A percentile compares a stretch with the other conserved stretches of the same genome.
Conservation (phyloP, 2,113 vertebrate genomes). For the Lota lota region DNA sequence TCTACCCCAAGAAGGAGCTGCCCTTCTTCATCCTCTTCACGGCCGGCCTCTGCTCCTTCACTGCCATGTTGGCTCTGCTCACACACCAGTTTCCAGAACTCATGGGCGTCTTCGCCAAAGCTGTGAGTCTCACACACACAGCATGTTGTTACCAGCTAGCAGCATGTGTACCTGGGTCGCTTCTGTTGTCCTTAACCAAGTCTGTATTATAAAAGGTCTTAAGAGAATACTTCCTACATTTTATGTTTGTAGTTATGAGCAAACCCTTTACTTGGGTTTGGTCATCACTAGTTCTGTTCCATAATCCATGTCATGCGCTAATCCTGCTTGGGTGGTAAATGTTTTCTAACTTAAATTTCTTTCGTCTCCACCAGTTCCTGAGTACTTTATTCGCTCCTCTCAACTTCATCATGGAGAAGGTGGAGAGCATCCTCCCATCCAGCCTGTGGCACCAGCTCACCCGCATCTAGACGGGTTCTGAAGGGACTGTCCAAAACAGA, state of each 20-base stretch:
- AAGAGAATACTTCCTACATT: no score
- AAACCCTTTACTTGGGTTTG: no score
- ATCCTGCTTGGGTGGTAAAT: no score
- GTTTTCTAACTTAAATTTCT: neutral
- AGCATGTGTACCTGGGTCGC: no score
- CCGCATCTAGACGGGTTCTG: constrained; percentile 78
- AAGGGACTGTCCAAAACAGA: constrained; percentile 13
- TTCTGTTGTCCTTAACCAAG: no score
- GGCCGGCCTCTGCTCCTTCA: constrained; percentile 96
- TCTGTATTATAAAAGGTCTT: no score
- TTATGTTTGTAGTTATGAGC: no score
- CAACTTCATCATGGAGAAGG: constrained; percentile 99
- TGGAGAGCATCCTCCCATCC: constrained; percentile 96
- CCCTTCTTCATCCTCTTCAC: constrained; percentile 99
- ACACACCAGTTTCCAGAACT: constrained; percentile 99
- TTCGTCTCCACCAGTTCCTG: constrained; percentile 82
- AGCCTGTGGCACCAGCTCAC: constrained; percentile 98
- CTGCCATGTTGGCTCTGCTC: constrained; percentile 96
- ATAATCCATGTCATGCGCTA: no score
- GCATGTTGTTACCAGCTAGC: no score
- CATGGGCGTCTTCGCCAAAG: constrained; percentile 98
- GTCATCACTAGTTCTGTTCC: no score
- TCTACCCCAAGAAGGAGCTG: constrained; percentile 98
- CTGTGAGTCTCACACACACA: constrained; percentile 82
- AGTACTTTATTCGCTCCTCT: constrained; percentile 96